Percentiles rank a stretch among this genome's conserved stretches.
Conservation (phyloP, 2,888 invertebrate species). For the Lasioglossum oenotherae region DNA sequence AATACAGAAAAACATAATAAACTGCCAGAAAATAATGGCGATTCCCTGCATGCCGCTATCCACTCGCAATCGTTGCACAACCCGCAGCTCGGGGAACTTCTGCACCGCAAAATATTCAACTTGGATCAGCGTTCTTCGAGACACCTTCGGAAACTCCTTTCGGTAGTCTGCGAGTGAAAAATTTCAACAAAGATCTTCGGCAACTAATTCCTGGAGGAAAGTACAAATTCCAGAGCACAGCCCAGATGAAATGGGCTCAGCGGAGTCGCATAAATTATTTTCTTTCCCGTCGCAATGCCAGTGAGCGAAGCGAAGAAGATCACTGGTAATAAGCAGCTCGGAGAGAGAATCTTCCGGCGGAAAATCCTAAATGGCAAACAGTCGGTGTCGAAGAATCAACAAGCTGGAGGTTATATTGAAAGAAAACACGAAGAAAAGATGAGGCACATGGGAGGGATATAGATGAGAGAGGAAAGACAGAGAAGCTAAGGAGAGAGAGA, state of each 20-base stretch:
- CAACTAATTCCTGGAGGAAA: background rate
- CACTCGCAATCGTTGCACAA: background rate
- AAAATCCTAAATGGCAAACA: background rate
- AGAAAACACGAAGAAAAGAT: constrained; percentile 9
- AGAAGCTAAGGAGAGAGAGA: background rate
- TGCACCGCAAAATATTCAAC: background rate
- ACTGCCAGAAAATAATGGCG: background rate
- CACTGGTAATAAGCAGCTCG: constrained; percentile 7
- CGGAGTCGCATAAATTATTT: background rate
- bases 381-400: constrained; percentile 22
- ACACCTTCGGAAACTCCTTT: background rate
- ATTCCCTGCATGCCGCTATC: background rate
- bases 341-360: background rate
- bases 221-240: background rate
- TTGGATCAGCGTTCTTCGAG: background rate
- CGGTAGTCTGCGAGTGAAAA: background rate
- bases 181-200: background rate
- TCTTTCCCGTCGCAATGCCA: background rate
- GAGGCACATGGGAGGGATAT: background rate
- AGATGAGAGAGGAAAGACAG: background rate
- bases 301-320: background rate
- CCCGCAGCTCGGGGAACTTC: background rate
- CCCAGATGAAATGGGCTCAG: background rate
- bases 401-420: constrained; percentile 20
- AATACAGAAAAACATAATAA: background rate